These are phyloP conservation scores for Glyphotaelius pellucidus DNA, from an alignment of 2,888 invertebrate genomes.

Conservation along the genomic window DNA sequence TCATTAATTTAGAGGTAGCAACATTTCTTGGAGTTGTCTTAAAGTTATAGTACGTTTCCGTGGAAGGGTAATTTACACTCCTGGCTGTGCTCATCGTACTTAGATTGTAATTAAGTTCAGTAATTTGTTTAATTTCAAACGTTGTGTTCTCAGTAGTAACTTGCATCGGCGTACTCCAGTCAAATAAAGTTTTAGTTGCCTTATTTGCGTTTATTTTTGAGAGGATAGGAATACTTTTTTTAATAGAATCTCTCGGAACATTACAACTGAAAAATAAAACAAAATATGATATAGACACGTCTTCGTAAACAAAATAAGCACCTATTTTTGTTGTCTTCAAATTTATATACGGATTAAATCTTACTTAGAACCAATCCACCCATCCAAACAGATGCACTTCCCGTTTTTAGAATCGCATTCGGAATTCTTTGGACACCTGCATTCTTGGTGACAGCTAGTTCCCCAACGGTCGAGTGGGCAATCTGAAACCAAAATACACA, in stretches of 20 bases:
- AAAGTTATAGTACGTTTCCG: background rate
- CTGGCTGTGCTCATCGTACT: background rate
- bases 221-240: conserved; percentile 47
- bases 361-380: conserved; percentile 84
- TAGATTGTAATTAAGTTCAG: background rate
- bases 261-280: conserved; percentile 69
- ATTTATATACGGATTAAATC: conserved; percentile 67
- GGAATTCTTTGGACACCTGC: conserved; percentile 80
- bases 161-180: conserved; percentile 67
- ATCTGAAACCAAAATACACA: conserved; percentile 72
- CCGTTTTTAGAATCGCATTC: conserved; percentile 82
- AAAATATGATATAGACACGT: background rate
- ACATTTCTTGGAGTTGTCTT: background rate
- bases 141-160: conserved; percentile 72
- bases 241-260: conserved; percentile 66
- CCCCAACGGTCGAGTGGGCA: conserved; percentile 87
- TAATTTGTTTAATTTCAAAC: conserved; percentile 66
- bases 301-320: background rate
- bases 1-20: background rate
- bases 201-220: conserved; percentile 38
- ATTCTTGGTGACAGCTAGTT: conserved; percentile 82
- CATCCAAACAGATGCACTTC: conserved; percentile 81
- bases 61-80: background rate
- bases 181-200: conserved; percentile 60
- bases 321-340: background rate